Base-by-base conservation (phyloP, 2,113 vertebrate species). In the Cinclus mexicanus region DNA sequence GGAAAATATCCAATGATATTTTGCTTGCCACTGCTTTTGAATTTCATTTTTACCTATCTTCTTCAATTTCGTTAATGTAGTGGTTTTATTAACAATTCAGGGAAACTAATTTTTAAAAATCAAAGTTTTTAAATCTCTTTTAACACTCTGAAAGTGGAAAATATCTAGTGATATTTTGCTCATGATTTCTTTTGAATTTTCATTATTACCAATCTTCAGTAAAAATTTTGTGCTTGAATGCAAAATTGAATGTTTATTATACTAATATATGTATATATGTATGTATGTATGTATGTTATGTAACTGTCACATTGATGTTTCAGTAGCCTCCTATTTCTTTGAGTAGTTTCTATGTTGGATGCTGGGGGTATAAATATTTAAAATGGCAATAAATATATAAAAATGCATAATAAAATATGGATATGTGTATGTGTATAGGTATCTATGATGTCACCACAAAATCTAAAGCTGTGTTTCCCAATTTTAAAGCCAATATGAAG, bases 271-370 rank as follows among this genome's bases (percentile, higher is more conserved):
- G 3, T 29, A 20, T 26, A 11, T 37, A 12, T 42, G n/a, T n/a
- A n/a, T n/a, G 1, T 39, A 12, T 24, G 2, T 18, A 1, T 70
- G 10, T 47, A 6, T 29, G 1, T 67, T 53, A 35, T 33, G 13
- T 35, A 68, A 64, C 11, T 42, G 19, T 85, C 11, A 25, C 35
- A 44, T 3, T 46, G 22, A 42, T 50, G 5, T 65, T 83, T 80
- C n/a, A 70, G 35, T 22, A 70, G 16, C 8, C 7, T 86, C 9
- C 7, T 49, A 4, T 50, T 70, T 47, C 6, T 93, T 33, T 89
- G n/a, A 59, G n/a, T 21, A 24, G 2, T 52, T 83, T 69, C 19
- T 41, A 3, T 44, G 26, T 18, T 57, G n/a, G 13, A 13, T 2
- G 5, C 20, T 65, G 21, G 17, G 17, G 1, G 14, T 72, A 20